Evolutionary conservation across 2,888 invertebrate species (phyloP).

Genomic region (Platerodrilus igneus): DNA sequence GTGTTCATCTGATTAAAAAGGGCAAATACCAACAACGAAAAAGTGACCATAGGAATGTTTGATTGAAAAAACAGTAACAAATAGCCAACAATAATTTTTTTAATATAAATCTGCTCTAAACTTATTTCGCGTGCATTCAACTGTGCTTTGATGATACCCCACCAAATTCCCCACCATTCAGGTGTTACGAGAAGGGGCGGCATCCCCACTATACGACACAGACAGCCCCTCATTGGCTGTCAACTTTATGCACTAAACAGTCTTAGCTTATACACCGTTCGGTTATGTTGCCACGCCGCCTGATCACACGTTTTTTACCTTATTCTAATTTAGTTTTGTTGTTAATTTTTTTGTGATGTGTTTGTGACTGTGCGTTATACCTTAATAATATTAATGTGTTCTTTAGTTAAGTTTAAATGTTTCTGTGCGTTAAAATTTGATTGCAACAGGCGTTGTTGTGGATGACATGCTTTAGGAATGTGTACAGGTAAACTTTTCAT

Average conservation of each 20-base stretch:
- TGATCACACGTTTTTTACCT: conserved; percentile 43
- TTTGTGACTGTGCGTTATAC: conserved; percentile 32
- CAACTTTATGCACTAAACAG: conserved; percentile 49
- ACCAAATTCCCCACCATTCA: conserved; percentile 38
- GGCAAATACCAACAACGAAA: too few relatives aligned
- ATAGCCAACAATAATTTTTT: conserved; percentile 18
- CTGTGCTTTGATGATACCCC: conserved; percentile 39
- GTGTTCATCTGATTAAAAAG: too few relatives aligned
- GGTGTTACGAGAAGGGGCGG: conserved; percentile 43
- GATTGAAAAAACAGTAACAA: conserved; percentile 25
- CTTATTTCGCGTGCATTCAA: conserved; percentile 48
- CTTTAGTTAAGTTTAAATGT: conserved; percentile 30
- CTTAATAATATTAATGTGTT: conserved; percentile 36
- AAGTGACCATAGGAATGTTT: conserved; percentile 19
- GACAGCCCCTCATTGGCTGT: conserved; percentile 49
- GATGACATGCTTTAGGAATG: conserved; percentile 40
- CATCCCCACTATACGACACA: conserved; percentile 42
- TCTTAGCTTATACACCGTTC: conserved; percentile 47
- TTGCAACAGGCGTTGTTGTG: conserved; percentile 39
- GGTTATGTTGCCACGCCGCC: conserved; percentile 48
- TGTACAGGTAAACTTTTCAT: conserved; percentile 42
- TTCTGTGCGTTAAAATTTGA: conserved; percentile 40
- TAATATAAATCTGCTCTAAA: conserved; percentile 42
- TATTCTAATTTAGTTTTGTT: conserved; percentile 15
- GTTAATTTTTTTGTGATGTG: conserved; percentile 34